Conservation (phyloP, 2,113 vertebrate species). For the Leptodactylus fuscus region DNA sequence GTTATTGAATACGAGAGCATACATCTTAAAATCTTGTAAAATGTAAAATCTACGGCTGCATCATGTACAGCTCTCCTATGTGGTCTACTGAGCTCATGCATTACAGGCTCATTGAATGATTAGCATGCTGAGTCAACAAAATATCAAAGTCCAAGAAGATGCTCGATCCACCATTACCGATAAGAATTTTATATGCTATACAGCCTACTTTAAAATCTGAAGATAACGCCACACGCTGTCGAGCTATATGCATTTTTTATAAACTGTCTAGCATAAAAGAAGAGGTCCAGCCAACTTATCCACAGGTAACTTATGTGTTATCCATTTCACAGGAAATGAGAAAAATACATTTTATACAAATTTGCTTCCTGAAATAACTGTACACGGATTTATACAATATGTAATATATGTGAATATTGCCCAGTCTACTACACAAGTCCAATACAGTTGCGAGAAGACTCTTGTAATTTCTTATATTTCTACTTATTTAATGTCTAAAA, state of each 20-base stretch:
- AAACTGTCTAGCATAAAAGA: conserved; percentile 1
- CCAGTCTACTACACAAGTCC: neutral
- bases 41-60: neutral
- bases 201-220: conserved; percentile 20
- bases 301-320: neutral
- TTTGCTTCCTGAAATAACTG: neutral
- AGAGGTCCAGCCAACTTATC: neutral
- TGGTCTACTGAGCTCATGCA: conserved; percentile 34
- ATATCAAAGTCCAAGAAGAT: conserved; percentile 21
- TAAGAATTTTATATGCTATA: neutral
- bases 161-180: neutral
- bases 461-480: neutral
- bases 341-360: neutral
- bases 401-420: neutral
- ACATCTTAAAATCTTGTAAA: conserved; percentile 30
- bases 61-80: conserved; percentile 33
- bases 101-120: conserved; percentile 38
- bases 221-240: neutral
- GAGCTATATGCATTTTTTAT: conserved; percentile 26
- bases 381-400: neutral
- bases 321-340: neutral
- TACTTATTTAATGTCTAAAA: no score
- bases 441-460: neutral
- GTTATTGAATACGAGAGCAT: neutral
- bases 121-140: conserved; percentile 29